Evolutionary conservation across 1,140 invertebrate genomes (phyloP).

Genomic region (Drosophila nebulosa): DNA sequence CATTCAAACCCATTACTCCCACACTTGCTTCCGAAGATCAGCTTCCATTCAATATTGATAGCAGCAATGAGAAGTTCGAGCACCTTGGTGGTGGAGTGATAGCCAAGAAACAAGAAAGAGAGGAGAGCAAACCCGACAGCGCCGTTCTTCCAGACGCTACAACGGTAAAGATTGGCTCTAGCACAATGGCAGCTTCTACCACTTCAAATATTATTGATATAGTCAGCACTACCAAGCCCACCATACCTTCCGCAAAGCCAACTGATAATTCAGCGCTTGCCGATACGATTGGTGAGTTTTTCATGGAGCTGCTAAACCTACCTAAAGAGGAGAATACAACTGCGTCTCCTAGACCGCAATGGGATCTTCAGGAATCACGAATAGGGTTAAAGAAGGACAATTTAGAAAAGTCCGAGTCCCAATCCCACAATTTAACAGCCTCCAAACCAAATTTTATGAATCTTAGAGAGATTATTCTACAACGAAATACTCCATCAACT

Average conservation of each 20-base stretch:
- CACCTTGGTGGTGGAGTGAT: conserved; percentile 77
- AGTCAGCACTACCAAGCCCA: conserved; percentile 9
- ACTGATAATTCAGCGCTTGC: conserved; percentile 64
- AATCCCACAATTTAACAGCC: not conserved
- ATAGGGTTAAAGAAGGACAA: conserved; percentile 49
- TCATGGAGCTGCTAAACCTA: conserved; percentile 72
- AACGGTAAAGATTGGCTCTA: conserved; percentile 6
- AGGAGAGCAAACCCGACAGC: not conserved
- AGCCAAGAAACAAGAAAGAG: conserved; percentile 68
- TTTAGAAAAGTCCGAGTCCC: not conserved
- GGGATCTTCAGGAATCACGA: conserved; percentile 50
- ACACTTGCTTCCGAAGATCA: conserved; percentile 48
- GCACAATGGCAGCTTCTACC: not conserved
- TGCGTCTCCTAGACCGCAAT: not conserved
- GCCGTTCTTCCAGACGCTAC: conserved; percentile 7
- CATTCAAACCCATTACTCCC: conserved; percentile 66
- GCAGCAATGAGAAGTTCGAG: conserved; percentile 65
- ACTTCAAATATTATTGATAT: conserved; percentile 6
- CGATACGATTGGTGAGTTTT: conserved; percentile 75
- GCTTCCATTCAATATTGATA: conserved; percentile 59
- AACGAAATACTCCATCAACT: conserved; percentile 49
- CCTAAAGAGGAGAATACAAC: conserved; percentile 59
- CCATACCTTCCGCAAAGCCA: conserved; percentile 14
- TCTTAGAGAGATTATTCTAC: conserved; percentile 70
- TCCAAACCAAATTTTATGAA: conserved; percentile 73